Conservation (phyloP, 2,113 vertebrate species). For the Argyrosomus japonicus region DNA sequence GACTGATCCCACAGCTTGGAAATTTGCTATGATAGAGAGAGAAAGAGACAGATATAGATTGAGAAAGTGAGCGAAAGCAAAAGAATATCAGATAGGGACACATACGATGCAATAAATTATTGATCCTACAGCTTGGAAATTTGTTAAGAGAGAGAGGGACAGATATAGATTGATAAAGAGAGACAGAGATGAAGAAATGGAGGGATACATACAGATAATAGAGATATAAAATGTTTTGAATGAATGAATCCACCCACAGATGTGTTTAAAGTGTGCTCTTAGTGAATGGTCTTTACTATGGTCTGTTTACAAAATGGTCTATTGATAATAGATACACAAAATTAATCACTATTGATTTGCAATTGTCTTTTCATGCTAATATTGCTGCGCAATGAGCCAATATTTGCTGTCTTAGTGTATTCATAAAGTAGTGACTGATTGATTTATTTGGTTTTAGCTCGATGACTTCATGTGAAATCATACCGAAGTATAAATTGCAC, state of each 20-base stretch:
- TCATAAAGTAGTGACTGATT: constrained; percentile 3
- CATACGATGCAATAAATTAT: too few species aligned
- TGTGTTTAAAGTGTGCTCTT: not conserved
- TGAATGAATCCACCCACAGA: not conserved
- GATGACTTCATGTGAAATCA: not conserved
- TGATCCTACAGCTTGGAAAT: too few species aligned
- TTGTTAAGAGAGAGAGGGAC: too few species aligned
- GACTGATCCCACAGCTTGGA: too few species aligned
- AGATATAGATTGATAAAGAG: too few species aligned
- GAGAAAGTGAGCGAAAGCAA: too few species aligned
- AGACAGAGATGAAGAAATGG: not conserved
- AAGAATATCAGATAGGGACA: too few species aligned
- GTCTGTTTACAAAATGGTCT: not conserved
- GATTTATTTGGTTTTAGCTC: constrained; percentile 9
- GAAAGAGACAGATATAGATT: too few species aligned
- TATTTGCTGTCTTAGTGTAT: not conserved
- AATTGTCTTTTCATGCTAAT: not conserved
- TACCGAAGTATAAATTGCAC: not conserved
- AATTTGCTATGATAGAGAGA: too few species aligned
- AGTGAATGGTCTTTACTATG: not conserved
- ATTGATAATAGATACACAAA: not conserved
- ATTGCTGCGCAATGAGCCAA: not conserved
- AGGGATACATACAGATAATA: not conserved
- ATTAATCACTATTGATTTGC: not conserved
- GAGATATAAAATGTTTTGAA: not conserved